phyloP scores from a whole-genome alignment of 2,113 vertebrate genomes.

The Bucco capensis region DNA sequence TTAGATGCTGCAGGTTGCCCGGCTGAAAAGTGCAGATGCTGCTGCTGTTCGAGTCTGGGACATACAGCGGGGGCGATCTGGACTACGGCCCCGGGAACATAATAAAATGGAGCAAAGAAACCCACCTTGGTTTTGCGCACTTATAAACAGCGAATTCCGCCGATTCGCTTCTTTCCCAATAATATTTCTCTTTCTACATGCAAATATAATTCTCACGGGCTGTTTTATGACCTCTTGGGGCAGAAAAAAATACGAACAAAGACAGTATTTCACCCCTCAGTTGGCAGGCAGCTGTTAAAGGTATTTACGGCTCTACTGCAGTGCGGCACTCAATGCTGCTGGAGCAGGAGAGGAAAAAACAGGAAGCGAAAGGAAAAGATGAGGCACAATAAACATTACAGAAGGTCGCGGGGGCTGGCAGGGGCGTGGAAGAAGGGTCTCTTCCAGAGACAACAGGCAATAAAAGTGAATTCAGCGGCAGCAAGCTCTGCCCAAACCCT shows the following conservation, averaged over 20 bases:
- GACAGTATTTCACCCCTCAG: constrained; percentile 95
- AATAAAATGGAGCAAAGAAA: background rate
- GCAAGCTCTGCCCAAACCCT: background rate
- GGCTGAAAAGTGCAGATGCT: background rate
- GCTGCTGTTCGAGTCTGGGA: background rate
- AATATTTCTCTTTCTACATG: background rate
- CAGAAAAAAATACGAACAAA: constrained; percentile 83
- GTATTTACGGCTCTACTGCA: constrained; percentile 98
- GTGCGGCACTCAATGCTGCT: constrained; percentile 82
- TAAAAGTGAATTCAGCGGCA: constrained; percentile 24
- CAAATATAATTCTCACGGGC: constrained; percentile 43
- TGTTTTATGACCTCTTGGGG: constrained; percentile 63
- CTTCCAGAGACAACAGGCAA: background rate
- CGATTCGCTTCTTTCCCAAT: background rate
- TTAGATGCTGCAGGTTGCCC: background rate
- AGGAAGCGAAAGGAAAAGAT: constrained; percentile 74
- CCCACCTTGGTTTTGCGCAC: background rate
- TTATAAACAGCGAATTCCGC: background rate
- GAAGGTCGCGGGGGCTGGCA: constrained; percentile 10
- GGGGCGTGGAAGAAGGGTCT: background rate
- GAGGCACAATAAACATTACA: constrained; percentile 58
- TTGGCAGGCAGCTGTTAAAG: constrained; percentile 99
- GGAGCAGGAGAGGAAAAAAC: constrained; percentile 62
- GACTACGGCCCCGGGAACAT: background rate
- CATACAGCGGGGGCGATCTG: too few relatives aligned